These are phyloP conservation scores for Spicauda simplicius DNA, from an alignment of 2,888 invertebrate genomes.

Conservation along the genomic window DNA sequence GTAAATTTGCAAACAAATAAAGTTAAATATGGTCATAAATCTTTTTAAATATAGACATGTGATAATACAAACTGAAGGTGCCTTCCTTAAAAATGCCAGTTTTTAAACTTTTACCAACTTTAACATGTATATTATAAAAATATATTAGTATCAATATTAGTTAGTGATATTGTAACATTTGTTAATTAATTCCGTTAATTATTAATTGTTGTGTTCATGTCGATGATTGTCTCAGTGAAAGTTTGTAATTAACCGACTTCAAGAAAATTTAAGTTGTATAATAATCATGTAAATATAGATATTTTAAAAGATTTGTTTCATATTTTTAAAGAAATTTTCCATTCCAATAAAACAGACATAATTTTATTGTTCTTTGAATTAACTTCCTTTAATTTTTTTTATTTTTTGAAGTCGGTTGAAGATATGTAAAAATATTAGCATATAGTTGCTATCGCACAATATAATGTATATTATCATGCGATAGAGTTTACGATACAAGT, in stretches of 20 bases:
- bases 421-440: too few relatives aligned
- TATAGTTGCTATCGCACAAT: too few relatives aligned
- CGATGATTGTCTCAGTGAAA: background rate
- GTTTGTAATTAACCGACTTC: constrained; percentile 12
- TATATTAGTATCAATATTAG: background rate
- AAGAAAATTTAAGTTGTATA: background rate
- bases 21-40: background rate
- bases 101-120: background rate
- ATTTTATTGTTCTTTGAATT: too few relatives aligned
- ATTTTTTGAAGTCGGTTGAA: too few relatives aligned
- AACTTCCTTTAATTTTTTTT: too few relatives aligned
- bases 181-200: background rate
- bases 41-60: background rate
- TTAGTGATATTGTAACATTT: background rate
- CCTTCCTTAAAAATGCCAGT: background rate
- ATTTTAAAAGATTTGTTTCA: background rate
- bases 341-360: too few relatives aligned
- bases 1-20: background rate
- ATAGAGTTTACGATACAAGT: too few relatives aligned
- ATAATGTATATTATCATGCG: too few relatives aligned
- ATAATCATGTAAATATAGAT: background rate
- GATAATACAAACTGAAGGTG: background rate
- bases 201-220: constrained; percentile 5
- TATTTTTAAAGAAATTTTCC: too few relatives aligned
- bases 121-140: background rate